Conservation (phyloP, 2,113 vertebrate genomes). For the Tyto alba region DNA sequence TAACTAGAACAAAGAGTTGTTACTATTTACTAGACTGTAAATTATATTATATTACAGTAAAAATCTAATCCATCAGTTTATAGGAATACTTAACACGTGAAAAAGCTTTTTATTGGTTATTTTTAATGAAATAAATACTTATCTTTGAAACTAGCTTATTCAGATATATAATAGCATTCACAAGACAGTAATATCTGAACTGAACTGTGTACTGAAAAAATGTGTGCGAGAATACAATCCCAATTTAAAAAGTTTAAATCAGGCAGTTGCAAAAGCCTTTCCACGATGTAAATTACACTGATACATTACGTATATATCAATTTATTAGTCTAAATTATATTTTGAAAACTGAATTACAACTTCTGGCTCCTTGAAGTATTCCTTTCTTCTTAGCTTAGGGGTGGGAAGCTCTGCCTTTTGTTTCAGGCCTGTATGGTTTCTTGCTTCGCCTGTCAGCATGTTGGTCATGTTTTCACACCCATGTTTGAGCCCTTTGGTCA, state of each 20-base stretch:
- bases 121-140: background rate
- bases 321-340: background rate
- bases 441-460: background rate
- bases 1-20: background rate
- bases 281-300: background rate
- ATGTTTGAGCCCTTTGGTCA: background rate
- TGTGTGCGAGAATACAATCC: accelerated
- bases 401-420: background rate
- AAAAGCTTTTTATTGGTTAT: background rate
- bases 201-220: background rate
- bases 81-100: background rate
- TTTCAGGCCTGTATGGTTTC: background rate
- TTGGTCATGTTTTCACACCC: background rate
- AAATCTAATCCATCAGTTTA: background rate
- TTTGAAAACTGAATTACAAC: background rate
- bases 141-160: background rate
- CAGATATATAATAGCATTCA: accelerated
- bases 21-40: background rate
- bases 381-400: background rate
- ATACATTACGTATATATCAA: background rate
- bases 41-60: background rate
- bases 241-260: background rate
- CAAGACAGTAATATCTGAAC: background rate
- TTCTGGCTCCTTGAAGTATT: background rate
- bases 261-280: background rate